phyloP scores from a whole-genome alignment of 2,797 vertebrate species.

The Falco columbarius region DNA sequence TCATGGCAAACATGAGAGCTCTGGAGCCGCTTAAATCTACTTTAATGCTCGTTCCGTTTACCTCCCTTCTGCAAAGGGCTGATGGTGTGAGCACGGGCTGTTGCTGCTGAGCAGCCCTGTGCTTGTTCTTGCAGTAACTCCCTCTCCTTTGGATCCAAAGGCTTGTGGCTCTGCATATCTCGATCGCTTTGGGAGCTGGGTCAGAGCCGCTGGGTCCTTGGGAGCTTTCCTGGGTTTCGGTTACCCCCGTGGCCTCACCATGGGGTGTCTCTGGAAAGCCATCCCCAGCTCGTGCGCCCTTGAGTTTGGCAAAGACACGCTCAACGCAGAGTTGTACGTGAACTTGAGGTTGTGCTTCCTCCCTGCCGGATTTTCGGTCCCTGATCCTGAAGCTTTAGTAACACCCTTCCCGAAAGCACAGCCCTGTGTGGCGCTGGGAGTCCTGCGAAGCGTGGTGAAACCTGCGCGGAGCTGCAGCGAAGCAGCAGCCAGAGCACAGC shows the following conservation, averaged over 20 bases:
- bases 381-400: neutral
- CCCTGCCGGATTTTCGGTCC: neutral
- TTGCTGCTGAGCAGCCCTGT: neutral
- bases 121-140: neutral
- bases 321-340: neutral
- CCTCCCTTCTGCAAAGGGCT: neutral
- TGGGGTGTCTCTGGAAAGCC: neutral
- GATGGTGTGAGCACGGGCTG: accelerated
- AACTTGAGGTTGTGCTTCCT: neutral
- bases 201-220: neutral
- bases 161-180: accelerated
- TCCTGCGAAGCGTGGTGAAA: neutral
- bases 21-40: neutral
- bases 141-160: neutral
- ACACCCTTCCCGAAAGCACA: neutral
- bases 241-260: too few relatives aligned
- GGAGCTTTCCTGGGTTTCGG: neutral
- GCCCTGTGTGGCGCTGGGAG: accelerated
- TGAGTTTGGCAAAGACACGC: neutral
- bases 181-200: accelerated
- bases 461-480: neutral
- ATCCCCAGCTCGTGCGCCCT: accelerated
- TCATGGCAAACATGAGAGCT: neutral
- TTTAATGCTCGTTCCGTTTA: accelerated
- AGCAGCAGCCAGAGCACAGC: slow-evolving; percentile 44